Evolutionary conservation across 1,140 invertebrate species (phyloP).

Genomic region (Diachasma alloeum): DNA sequence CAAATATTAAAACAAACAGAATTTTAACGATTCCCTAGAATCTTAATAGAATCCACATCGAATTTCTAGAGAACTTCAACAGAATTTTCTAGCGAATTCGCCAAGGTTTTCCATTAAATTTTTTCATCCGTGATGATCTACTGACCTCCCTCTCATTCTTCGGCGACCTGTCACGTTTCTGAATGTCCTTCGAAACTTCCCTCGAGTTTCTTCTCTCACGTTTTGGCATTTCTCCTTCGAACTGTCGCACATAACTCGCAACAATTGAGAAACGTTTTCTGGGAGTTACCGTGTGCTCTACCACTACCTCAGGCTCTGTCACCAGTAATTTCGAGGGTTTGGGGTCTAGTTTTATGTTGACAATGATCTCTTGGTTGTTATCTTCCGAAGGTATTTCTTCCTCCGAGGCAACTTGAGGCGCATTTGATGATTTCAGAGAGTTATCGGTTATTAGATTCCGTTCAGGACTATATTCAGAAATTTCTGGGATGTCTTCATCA

Average conservation of each 20-base stretch:
- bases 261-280: conserved; percentile 60
- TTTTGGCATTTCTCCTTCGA: conserved; percentile 47
- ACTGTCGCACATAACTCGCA: conserved; percentile 58
- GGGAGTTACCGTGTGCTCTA: conserved; percentile 26
- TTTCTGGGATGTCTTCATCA: not conserved
- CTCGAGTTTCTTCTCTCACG: conserved; percentile 34
- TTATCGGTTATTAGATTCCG: not conserved
- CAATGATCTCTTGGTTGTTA: not conserved
- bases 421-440: too few relatives aligned
- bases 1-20: too few relatives aligned
- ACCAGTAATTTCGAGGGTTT: conserved; percentile 11
- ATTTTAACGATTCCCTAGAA: too few relatives aligned
- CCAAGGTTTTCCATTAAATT: too few relatives aligned
- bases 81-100: too few relatives aligned
- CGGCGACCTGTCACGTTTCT: conserved; percentile 50
- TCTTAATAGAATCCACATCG: too few relatives aligned
- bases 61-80: too few relatives aligned
- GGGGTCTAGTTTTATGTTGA: not conserved
- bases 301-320: conserved; percentile 21
- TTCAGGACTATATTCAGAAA: not conserved
- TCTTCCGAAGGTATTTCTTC: too few relatives aligned
- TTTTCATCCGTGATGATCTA: too few relatives aligned
- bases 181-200: conserved; percentile 24
- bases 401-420: not conserved
- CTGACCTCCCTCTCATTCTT: conserved; percentile 64